Percentiles rank a stretch among this genome's conserved stretches.
Evolutionary conservation across 37 sponge, comb jelly and placozoan genomes (phyloP).

Genomic region (Aplysina aerophoba): DNA sequence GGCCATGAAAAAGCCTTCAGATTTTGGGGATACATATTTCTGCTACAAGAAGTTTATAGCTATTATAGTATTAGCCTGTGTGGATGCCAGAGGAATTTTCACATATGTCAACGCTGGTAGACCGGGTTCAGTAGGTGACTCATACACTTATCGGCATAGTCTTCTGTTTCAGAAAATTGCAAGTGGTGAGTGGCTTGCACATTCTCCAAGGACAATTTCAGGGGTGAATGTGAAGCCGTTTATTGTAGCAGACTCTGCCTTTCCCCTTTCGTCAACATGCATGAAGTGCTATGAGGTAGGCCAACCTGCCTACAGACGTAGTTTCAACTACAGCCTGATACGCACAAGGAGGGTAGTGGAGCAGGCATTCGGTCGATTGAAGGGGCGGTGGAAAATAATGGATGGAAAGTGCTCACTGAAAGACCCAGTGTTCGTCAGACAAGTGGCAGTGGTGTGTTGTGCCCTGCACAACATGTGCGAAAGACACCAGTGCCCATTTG

Average conservation of each 20-base stretch:
- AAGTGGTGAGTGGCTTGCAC: background rate
- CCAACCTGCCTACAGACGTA: background rate
- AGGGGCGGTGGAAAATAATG: slow-evolving; percentile 30
- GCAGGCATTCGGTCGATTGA: slow-evolving; percentile 39
- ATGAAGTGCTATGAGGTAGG: slow-evolving; percentile 20
- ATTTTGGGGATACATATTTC: slow-evolving; percentile 9
- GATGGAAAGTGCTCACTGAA: slow-evolving; percentile 11
- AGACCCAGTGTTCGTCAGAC: slow-evolving; percentile 30
- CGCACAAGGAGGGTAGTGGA: slow-evolving; percentile 35
- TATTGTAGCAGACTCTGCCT: slow-evolving; percentile 31
- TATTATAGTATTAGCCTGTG: slow-evolving; percentile 14
- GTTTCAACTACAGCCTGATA: slow-evolving; percentile 26
- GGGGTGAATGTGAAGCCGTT: background rate
- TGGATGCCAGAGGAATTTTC: slow-evolving; percentile 32
- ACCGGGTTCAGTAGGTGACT: slow-evolving; percentile 28
- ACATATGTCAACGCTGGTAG: slow-evolving; percentile 30
- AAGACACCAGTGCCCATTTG: slow-evolving; percentile 2
- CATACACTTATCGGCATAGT: background rate
- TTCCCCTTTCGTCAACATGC: background rate
- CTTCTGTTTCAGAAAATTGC: background rate
- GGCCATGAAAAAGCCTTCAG: slow-evolving; percentile 17
- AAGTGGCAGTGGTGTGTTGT: slow-evolving; percentile 35
- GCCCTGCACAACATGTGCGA: slow-evolving; percentile 35
- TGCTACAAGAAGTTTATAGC: slow-evolving; percentile 29
- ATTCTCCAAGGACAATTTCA: background rate